These are phyloP conservation scores for Molossus molossus DNA, from an alignment of 2,797 vertebrate species.

Conservation along the genomic window DNA sequence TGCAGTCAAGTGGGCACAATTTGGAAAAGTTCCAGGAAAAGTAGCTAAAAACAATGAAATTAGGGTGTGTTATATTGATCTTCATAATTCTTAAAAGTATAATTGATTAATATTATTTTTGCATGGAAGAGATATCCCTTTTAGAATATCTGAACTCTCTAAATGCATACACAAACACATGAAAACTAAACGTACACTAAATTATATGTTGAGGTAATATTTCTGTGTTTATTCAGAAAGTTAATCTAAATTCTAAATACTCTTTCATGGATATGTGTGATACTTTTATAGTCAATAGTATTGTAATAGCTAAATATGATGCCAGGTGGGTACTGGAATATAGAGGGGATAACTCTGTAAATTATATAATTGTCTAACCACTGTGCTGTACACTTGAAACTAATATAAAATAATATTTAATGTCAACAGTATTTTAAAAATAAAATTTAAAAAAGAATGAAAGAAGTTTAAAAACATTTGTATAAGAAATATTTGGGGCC, in stretches of 20 bases:
- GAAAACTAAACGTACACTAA: background rate
- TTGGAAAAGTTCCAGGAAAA: background rate
- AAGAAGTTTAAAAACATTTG: background rate
- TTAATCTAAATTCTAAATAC: slow-evolving; percentile 25
- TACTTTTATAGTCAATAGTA: background rate
- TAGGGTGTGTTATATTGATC: background rate
- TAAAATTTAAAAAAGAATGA: background rate
- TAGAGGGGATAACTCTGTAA: background rate
- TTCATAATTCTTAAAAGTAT: slow-evolving; percentile 2
- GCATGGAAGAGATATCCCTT: background rate
- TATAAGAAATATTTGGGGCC: background rate
- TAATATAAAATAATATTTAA: background rate
- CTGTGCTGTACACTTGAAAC: background rate
- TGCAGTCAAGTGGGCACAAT: background rate
- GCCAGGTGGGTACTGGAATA: background rate
- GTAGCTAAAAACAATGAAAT: slow-evolving; percentile 9
- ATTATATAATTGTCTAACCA: background rate
- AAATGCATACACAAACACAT: background rate
- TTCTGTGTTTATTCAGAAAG: slow-evolving; percentile 19
- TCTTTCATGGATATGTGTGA: background rate
- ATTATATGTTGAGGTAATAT: background rate
- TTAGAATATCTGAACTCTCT: background rate
- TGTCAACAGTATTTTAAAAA: background rate
- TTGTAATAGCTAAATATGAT: background rate
- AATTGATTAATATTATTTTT: slow-evolving; percentile 25